Percentiles rank a stretch among this genome's conserved stretches.
Conservation (phyloP, 2,797 vertebrate genomes). For the Pangasius djambal region DNA sequence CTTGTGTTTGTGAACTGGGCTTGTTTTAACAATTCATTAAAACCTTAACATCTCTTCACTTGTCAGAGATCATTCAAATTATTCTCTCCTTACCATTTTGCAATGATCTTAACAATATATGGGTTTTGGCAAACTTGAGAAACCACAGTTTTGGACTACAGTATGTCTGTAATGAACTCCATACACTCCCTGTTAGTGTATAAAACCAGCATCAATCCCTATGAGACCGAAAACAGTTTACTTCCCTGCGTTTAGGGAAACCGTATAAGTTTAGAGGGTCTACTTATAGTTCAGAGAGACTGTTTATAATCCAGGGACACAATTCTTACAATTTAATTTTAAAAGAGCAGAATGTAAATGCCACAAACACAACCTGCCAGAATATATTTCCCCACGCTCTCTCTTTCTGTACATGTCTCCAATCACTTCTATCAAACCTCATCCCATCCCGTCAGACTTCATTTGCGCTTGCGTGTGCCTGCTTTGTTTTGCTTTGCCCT, state of each 20-base stretch:
- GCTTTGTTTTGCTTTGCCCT: constrained; percentile 77
- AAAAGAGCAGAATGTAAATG: constrained; percentile 20
- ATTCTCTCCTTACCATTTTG: constrained; percentile 9
- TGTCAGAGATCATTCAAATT: constrained; percentile 16
- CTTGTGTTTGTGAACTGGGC: neutral
- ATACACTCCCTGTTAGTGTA: constrained; percentile 10
- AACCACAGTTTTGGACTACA: constrained; percentile 23
- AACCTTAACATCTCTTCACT: constrained; percentile 8
- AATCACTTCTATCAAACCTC: constrained; percentile 14
- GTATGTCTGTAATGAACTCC: constrained; percentile 31
- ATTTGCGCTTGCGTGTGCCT: constrained; percentile 70
- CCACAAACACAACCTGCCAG: constrained; percentile 12
- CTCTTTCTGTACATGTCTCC: neutral
- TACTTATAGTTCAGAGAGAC: constrained; percentile 11
- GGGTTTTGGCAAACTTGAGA: constrained; percentile 13
- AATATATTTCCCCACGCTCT: neutral
- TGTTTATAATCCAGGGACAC: constrained; percentile 23
- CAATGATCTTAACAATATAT: constrained; percentile 17
- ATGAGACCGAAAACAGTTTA: constrained; percentile 6
- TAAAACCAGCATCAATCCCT: constrained; percentile 10
- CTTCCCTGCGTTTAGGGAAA: neutral
- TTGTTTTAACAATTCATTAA: neutral
- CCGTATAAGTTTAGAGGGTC: neutral
- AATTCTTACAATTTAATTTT: constrained; percentile 6
- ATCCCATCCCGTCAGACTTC: constrained; percentile 72